Evolutionary conservation across 2,888 invertebrate species (phyloP).

Genomic region (Parasteatoda lunata): DNA sequence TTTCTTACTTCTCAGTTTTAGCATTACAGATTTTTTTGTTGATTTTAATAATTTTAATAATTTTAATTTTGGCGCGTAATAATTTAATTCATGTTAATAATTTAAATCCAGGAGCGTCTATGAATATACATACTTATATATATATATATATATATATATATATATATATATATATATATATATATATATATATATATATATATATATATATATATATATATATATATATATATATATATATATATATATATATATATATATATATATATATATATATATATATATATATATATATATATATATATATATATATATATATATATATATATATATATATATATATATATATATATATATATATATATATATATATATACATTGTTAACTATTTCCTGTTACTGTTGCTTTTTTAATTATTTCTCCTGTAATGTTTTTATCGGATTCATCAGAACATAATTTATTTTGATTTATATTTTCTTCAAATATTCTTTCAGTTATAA

Average conservation of each 20-base stretch:
- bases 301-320: conserved; percentile 17
- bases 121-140: neutral
- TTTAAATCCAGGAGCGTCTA: neutral
- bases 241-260: conserved; percentile 15
- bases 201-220: conserved; percentile 15
- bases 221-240: conserved; percentile 17
- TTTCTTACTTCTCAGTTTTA: too few relatives aligned
- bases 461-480: neutral
- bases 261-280: conserved; percentile 15
- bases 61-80: neutral
- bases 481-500: neutral
- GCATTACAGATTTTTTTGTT: too few relatives aligned
- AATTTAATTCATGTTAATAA: neutral
- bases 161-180: conserved; percentile 15
- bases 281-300: conserved; percentile 15
- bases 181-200: conserved; percentile 17
- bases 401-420: neutral
- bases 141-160: conserved; percentile 3
- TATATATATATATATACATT: neutral
- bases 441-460: neutral
- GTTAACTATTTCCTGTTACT: neutral
- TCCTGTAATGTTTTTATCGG: neutral
- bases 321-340: conserved; percentile 17
- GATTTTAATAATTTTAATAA: neutral
- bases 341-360: conserved; percentile 8